phyloP scores from a whole-genome alignment of 2,797 vertebrate species.

The Micrastur ruficollis region DNA sequence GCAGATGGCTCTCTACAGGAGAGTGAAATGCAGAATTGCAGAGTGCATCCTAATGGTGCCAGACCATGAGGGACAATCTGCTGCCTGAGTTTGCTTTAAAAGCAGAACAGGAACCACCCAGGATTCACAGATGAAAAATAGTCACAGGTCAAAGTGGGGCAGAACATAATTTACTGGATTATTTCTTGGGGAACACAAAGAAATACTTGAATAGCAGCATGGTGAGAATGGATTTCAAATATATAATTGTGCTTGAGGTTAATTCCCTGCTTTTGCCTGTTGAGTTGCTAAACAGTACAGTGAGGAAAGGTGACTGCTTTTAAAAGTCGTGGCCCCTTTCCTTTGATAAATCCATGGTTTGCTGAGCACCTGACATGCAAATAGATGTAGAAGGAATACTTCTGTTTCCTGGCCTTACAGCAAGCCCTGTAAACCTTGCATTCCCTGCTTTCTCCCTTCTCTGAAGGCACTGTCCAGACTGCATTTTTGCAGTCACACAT shows the following conservation, averaged over 20 bases:
- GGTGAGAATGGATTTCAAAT: not conserved
- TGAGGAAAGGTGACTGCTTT: not conserved
- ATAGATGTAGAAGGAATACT: not conserved
- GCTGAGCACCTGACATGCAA: not conserved
- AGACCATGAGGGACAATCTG: not conserved
- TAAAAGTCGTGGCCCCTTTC: not conserved
- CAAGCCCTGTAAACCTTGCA: not conserved
- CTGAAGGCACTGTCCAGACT: not conserved
- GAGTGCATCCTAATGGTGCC: not conserved
- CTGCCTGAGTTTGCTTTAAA: not conserved
- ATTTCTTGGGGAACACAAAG: not conserved
- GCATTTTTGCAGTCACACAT: not conserved
- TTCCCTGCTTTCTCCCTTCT: not conserved
- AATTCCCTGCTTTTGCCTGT: not conserved
- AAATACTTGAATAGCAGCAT: not conserved
- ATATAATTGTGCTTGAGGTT: not conserved
- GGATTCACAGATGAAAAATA: not conserved
- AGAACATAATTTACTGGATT: not conserved
- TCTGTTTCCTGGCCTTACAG: not conserved
- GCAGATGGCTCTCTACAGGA: conserved; percentile 10
- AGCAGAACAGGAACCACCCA: not conserved
- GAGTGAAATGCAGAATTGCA: not conserved
- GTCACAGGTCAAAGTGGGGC: not conserved
- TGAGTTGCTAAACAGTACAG: not conserved
- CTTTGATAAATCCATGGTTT: not conserved